phyloP scores from a whole-genome alignment of 1,140 invertebrate genomes.

The Frieseomelitta varia region DNA sequence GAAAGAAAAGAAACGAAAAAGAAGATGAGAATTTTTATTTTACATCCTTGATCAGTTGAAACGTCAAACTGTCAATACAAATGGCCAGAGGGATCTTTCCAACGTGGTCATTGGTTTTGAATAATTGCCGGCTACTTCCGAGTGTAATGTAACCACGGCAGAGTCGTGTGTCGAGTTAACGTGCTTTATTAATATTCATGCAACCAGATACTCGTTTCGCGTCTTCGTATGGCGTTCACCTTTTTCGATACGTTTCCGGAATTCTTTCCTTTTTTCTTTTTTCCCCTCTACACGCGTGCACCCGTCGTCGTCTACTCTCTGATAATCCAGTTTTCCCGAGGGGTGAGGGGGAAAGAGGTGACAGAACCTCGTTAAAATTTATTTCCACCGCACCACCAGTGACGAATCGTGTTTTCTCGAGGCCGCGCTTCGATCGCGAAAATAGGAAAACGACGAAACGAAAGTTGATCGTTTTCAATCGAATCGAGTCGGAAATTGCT shows the following conservation, averaged over 20 bases:
- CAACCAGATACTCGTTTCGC: slow-evolving; percentile 42
- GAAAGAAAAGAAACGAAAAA: not conserved
- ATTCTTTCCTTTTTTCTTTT: not conserved
- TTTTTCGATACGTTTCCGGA: slow-evolving; percentile 46
- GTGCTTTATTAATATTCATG: slow-evolving; percentile 52
- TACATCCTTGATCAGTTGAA: not conserved
- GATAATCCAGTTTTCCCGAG: slow-evolving; percentile 20
- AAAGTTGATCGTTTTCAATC: not conserved
- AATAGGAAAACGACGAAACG: not conserved
- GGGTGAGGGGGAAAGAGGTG: not conserved
- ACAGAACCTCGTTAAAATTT: slow-evolving; percentile 6
- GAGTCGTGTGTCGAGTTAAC: slow-evolving; percentile 29
- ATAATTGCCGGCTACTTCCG: slow-evolving; percentile 43
- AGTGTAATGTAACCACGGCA: slow-evolving; percentile 36
- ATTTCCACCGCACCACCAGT: not conserved
- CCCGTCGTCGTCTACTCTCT: not conserved
- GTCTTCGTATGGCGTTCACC: slow-evolving; percentile 48
- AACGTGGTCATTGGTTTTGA: slow-evolving; percentile 26
- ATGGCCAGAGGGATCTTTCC: not conserved
- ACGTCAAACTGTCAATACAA: not conserved
- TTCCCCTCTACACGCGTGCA: not conserved
- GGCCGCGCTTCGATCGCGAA: not conserved
- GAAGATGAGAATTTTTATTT: not conserved
- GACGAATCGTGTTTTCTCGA: not conserved
- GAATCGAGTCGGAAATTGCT: not conserved